These are phyloP conservation scores for Tryphoninae sp. DNA, from an alignment of 2,888 invertebrate species.

Conservation along the genomic window DNA sequence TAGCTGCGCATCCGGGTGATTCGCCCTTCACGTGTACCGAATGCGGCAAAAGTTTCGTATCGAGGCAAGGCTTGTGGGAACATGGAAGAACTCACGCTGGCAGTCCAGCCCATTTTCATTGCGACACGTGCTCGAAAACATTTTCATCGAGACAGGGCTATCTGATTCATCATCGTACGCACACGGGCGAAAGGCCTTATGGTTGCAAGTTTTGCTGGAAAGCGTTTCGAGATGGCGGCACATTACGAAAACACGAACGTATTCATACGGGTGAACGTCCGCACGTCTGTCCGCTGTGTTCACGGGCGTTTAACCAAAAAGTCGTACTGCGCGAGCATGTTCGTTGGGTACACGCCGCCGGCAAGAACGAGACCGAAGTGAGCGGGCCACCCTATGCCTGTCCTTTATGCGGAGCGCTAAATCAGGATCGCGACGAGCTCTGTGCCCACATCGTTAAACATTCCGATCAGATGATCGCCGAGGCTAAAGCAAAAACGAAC, in stretches of 20 bases:
- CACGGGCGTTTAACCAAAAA: slow-evolving; percentile 83
- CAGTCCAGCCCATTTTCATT: slow-evolving; percentile 81
- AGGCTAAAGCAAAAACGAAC: slow-evolving; percentile 79
- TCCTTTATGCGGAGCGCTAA: slow-evolving; percentile 81
- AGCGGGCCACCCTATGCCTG: slow-evolving; percentile 80
- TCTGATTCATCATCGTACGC: slow-evolving; percentile 82
- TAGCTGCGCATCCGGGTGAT: slow-evolving; percentile 80
- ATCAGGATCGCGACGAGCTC: slow-evolving; percentile 82
- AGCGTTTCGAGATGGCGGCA: slow-evolving; percentile 83
- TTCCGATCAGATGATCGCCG: slow-evolving; percentile 82
- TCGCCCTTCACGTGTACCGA: slow-evolving; percentile 81
- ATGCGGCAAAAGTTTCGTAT: slow-evolving; percentile 82
- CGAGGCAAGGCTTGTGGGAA: slow-evolving; percentile 81
- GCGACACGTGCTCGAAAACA: slow-evolving; percentile 82
- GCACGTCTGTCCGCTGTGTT: slow-evolving; percentile 83
- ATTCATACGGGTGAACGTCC: slow-evolving; percentile 83
- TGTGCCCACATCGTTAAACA: slow-evolving; percentile 83
- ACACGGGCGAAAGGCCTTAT: slow-evolving; percentile 83
- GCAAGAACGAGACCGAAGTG: slow-evolving; percentile 78
- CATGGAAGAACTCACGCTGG: slow-evolving; percentile 81
- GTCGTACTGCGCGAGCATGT: slow-evolving; percentile 83
- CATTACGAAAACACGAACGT: slow-evolving; percentile 82
- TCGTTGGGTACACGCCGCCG: slow-evolving; percentile 82
- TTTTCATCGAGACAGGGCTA: slow-evolving; percentile 83
- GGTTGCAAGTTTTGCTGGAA: slow-evolving; percentile 83